Evolutionary conservation across 2,797 vertebrate genomes (phyloP).

Genomic region (Tarsius wallacei): DNA sequence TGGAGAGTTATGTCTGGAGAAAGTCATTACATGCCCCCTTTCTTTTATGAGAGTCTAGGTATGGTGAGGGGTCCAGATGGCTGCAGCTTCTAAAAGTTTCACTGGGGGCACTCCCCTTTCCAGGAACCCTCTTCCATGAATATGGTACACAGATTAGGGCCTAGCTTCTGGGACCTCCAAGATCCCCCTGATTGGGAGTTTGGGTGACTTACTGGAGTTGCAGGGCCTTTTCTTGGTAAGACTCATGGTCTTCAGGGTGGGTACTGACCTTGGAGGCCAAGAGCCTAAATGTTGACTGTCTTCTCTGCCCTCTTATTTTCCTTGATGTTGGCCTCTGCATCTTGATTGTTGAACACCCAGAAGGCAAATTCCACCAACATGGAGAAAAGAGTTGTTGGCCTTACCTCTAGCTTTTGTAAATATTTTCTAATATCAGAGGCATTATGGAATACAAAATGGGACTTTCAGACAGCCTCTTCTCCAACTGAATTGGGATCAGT

Average conservation of each 20-base stretch:
- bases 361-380: background rate
- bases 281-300: background rate
- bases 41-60: background rate
- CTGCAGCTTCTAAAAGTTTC: background rate
- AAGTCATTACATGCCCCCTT: background rate
- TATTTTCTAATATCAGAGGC: background rate
- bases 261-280: no score
- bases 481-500: background rate
- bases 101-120: background rate
- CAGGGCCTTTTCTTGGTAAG: background rate
- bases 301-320: background rate
- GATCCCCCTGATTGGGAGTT: background rate
- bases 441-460: background rate
- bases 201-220: background rate
- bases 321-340: background rate
- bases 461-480: background rate
- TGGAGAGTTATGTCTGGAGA: background rate
- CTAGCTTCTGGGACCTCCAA: no score
- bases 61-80: background rate
- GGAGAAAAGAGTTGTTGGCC: background rate
- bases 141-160: background rate
- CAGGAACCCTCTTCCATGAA: background rate
- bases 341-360: background rate
- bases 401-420: background rate
- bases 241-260: no score